These are phyloP conservation scores for Euthynnus affinis DNA, from an alignment of 2,797 vertebrate genomes.

Conservation along the genomic window DNA sequence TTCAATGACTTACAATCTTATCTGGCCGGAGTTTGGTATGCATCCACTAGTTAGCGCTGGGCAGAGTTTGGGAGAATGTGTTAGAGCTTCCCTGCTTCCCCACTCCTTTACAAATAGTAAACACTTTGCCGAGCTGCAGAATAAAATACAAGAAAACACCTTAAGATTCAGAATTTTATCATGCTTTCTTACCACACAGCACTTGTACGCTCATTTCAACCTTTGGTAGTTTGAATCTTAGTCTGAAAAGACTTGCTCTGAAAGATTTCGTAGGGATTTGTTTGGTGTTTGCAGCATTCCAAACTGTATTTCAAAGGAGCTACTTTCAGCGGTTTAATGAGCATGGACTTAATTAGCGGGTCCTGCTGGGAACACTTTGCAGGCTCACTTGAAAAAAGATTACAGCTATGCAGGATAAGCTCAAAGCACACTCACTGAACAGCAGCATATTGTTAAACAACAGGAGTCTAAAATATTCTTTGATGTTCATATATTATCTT, in stretches of 20 bases:
- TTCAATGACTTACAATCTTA: constrained; percentile 84
- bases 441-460: constrained; percentile 44
- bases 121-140: constrained; percentile 36
- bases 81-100: constrained; percentile 37
- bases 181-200: constrained; percentile 21
- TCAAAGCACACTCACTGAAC: constrained; percentile 31
- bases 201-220: constrained; percentile 9
- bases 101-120: constrained; percentile 50
- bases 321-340: constrained; percentile 63
- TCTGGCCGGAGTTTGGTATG: constrained; percentile 82
- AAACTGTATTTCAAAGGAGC: constrained; percentile 48
- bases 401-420: constrained; percentile 38
- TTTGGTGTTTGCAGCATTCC: constrained; percentile 50
- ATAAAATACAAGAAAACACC: not conserved
- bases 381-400: constrained; percentile 39
- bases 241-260: constrained; percentile 34
- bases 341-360: constrained; percentile 55
- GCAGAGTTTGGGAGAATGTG: constrained; percentile 71
- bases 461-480: constrained; percentile 17
- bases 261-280: constrained; percentile 48
- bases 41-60: constrained; percentile 69
- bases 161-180: constrained; percentile 8
- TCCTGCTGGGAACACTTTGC: constrained; percentile 52
- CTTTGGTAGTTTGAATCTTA: constrained; percentile 18
- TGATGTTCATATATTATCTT: constrained; percentile 7